Conservation (phyloP, 2,113 vertebrate genomes). For the Hirundichthys speculiger region DNA sequence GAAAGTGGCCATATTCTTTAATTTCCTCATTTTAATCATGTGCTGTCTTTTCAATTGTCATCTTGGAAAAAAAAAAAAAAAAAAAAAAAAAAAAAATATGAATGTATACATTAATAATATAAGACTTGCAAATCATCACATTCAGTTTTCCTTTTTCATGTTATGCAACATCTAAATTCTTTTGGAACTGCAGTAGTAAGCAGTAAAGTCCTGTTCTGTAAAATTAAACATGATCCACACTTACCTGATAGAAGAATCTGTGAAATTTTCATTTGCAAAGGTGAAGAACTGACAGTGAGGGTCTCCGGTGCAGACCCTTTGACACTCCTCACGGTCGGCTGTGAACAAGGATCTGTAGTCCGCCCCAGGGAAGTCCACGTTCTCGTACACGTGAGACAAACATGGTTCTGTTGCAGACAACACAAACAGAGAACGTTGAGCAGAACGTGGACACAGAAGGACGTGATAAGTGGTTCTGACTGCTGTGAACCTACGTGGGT, state of each 20-base stretch:
- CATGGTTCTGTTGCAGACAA: conserved; percentile 29
- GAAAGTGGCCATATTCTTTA: too few species aligned
- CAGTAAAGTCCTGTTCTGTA: too few species aligned
- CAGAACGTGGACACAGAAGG: not conserved
- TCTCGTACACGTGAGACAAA: conserved; percentile 42
- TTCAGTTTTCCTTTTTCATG: too few species aligned
- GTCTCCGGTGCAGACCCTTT: conserved; percentile 68
- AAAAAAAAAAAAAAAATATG: too few species aligned
- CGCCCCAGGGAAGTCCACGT: conserved; percentile 50
- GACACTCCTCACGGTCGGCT: conserved; percentile 55
- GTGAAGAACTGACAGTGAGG: conserved; percentile 68
- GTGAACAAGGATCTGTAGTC: conserved; percentile 61
- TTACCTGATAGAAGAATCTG: not conserved
- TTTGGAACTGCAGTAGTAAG: too few species aligned
- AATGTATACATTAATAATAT: too few species aligned
- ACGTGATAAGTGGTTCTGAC: not conserved
- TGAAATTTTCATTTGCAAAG: not conserved
- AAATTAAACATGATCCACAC: too few species aligned
- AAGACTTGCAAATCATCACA: too few species aligned
- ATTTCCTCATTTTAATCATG: too few species aligned
- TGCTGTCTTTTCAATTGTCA: too few species aligned
- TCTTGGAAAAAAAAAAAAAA: too few species aligned
- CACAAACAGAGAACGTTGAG: not conserved
- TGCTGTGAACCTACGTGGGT: not conserved
- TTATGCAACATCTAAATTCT: too few species aligned